phyloP scores from a whole-genome alignment of 2,797 vertebrate species.

The Spinus olivaceus region DNA sequence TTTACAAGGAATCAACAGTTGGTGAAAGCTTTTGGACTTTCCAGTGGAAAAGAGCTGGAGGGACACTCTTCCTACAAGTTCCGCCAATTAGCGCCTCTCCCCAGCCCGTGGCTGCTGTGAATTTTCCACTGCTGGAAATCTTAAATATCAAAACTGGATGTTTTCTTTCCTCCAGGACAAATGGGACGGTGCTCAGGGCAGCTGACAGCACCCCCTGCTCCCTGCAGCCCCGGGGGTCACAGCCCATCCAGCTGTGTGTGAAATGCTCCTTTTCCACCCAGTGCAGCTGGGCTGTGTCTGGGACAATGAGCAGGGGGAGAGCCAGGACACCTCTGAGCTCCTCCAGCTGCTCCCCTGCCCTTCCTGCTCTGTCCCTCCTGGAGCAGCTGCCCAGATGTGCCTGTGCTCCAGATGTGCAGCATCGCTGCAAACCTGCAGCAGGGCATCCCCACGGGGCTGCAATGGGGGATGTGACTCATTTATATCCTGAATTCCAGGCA shows the following conservation, averaged over 20 bases:
- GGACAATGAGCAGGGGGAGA: rapidly evolving
- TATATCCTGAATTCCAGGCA: neutral
- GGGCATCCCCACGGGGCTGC: neutral
- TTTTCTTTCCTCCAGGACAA: neutral
- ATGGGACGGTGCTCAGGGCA: neutral
- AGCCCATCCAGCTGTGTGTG: rapidly evolving
- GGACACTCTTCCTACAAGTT: slow-evolving; percentile 2
- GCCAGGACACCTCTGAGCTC: rapidly evolving
- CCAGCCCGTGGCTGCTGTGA: neutral
- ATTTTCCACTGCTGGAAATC: slow-evolving; percentile 53
- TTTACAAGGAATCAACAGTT: slow-evolving; percentile 41
- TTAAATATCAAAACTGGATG: neutral
- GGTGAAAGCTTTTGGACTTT: slow-evolving; percentile 41
- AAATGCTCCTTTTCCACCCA: neutral
- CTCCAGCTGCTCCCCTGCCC: neutral
- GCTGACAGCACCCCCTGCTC: neutral
- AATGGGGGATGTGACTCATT: rapidly evolving
- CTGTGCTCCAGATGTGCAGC: slow-evolving; percentile 8
- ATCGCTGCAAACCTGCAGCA: neutral
- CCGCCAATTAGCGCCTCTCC: slow-evolving; percentile 8
- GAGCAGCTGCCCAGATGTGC: neutral
- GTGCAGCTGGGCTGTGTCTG: neutral
- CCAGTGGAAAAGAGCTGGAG: slow-evolving; percentile 53
- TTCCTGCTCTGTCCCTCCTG: neutral
- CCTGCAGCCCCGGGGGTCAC: neutral